phyloP scores from a whole-genome alignment of 2,888 invertebrate species.

The Nineta flava region DNA sequence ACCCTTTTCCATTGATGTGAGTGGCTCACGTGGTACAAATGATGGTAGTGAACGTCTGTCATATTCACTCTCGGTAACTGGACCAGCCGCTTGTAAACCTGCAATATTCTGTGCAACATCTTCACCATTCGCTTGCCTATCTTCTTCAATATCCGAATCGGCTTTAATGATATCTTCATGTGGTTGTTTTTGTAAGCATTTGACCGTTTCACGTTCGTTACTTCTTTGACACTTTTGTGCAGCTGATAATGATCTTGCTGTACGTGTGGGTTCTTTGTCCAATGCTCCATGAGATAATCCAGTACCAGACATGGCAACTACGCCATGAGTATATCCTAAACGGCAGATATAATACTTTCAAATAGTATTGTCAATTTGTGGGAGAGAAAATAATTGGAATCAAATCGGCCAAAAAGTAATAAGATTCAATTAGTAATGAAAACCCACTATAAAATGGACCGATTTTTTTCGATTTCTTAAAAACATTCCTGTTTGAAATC shows the following conservation, averaged over 20 bases:
- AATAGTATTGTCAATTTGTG: too few species aligned
- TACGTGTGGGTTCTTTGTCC: constrained; percentile 42
- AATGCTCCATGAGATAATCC: constrained; percentile 55
- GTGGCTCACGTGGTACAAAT: constrained; percentile 43
- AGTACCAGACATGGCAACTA: constrained; percentile 61
- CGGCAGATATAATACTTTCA: constrained; percentile 6
- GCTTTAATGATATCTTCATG: constrained; percentile 32
- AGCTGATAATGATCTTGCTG: constrained; percentile 42
- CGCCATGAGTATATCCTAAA: constrained; percentile 33
- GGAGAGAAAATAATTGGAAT: background rate
- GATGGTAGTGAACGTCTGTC: constrained; percentile 52
- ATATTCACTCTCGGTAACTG: constrained; percentile 48
- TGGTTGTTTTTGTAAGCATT: constrained; percentile 41
- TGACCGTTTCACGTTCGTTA: constrained; percentile 42
- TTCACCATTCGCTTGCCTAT: constrained; percentile 33
- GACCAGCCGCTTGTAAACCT: constrained; percentile 43
- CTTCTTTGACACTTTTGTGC: constrained; percentile 43
- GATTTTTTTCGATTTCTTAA: background rate
- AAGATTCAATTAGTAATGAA: background rate
- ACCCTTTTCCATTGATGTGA: constrained; percentile 38
- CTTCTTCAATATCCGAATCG: constrained; percentile 40
- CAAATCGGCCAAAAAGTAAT: too few species aligned
- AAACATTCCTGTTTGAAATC: background rate
- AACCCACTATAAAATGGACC: too few species aligned
- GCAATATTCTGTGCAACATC: constrained; percentile 48